These are phyloP conservation scores for Hyaena hyaena DNA, from an alignment of 2,113 vertebrate genomes.

Conservation along the genomic window DNA sequence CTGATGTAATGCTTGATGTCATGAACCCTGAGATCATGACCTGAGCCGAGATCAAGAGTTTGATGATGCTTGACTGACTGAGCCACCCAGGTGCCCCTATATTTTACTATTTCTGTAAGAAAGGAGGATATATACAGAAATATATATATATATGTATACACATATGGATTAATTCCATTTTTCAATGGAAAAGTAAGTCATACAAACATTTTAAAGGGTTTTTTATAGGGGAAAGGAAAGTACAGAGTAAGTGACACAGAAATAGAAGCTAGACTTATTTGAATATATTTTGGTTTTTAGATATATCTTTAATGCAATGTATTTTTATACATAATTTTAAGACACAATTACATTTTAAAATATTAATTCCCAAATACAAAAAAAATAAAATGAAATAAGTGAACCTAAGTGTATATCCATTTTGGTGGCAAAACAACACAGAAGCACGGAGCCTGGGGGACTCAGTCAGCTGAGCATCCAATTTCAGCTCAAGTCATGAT, in stretches of 20 bases:
- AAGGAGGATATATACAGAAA: not conserved
- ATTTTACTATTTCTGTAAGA: not conserved
- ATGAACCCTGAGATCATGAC: too few species aligned
- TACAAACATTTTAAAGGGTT: not conserved
- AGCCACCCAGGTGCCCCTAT: too few species aligned
- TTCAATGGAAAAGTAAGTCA: not conserved
- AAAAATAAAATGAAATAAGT: not conserved
- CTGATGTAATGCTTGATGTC: too few species aligned
- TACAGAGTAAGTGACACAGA: not conserved
- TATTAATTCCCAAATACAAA: not conserved
- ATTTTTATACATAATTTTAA: not conserved
- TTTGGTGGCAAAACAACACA: not conserved
- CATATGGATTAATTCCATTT: not conserved
- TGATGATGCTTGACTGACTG: too few species aligned
- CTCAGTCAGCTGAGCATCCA: too few species aligned
- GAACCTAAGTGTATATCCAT: not conserved
- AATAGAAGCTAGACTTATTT: not conserved
- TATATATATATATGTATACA: not conserved
- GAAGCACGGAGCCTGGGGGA: not conserved
- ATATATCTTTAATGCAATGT: not conserved
- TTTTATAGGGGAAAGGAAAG: not conserved
- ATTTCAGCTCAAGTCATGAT: too few species aligned
- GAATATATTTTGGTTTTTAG: not conserved
- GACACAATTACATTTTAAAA: slow-evolving; percentile 15
- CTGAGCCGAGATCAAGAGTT: too few species aligned